Percentiles rank a stretch among this genome's conserved stretches.
Evolutionary conservation across 2,888 invertebrate species (phyloP).

Genomic region (Apodemia zela): DNA sequence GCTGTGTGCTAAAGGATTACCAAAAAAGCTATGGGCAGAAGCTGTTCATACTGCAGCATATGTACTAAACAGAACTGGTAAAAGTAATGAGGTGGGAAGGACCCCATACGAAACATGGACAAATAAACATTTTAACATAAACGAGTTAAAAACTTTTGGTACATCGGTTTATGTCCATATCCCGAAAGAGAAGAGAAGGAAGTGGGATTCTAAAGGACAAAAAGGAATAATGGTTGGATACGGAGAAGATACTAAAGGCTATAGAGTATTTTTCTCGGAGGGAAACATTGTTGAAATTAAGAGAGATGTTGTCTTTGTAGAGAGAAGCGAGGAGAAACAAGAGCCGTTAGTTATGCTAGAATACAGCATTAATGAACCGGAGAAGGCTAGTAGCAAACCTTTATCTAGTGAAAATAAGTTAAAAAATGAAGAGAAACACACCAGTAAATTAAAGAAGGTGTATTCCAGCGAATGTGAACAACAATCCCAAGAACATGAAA

Average conservation of each 20-base stretch:
- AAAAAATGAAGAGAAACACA: background rate
- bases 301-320: constrained; percentile 18
- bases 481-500: no score
- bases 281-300: constrained; percentile 16
- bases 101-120: constrained; percentile 28
- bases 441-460: background rate
- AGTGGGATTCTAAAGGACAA: constrained; percentile 30
- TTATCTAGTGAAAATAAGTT: background rate
- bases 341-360: background rate
- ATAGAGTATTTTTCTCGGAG: constrained; percentile 23
- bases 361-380: background rate
- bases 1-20: no score
- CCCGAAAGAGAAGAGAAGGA: constrained; percentile 15
- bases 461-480: no score
- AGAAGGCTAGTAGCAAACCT: constrained; percentile 10
- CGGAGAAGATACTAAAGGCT: constrained; percentile 22
- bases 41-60: no score
- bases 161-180: no score
- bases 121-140: background rate
- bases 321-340: background rate
- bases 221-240: constrained; percentile 31
- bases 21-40: background rate
- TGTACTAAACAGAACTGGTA: no score
- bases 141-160: background rate
- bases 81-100: background rate